phyloP scores from a whole-genome alignment of 2,888 invertebrate species.

The Harpagoxenus sublaevis region DNA sequence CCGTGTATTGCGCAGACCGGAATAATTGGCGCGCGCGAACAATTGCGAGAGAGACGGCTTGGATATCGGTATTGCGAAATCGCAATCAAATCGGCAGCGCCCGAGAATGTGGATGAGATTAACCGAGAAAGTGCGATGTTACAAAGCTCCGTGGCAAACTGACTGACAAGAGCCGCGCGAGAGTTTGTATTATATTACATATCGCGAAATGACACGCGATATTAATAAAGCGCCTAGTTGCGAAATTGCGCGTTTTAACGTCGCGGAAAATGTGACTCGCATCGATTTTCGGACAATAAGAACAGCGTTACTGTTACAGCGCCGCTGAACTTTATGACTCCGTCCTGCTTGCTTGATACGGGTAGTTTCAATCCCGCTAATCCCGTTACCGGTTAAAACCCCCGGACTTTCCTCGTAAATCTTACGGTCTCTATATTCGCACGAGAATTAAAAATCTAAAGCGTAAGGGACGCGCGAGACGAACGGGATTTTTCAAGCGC shows the following conservation, averaged over 20 bases:
- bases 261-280: constrained; percentile 12
- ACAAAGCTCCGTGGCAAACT: not conserved
- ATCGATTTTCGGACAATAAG: constrained; percentile 44
- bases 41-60: constrained; percentile 11
- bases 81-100: constrained; percentile 14
- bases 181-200: not conserved
- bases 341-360: constrained; percentile 12
- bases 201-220: constrained; percentile 16
- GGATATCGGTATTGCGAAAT: constrained; percentile 34
- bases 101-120: constrained; percentile 31
- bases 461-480: not conserved
- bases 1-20: constrained; percentile 31
- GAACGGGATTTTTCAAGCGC: not conserved
- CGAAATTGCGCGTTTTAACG: constrained; percentile 13
- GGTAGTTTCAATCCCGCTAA: constrained; percentile 30
- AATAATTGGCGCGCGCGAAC: constrained; percentile 41
- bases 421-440: constrained; percentile 9
- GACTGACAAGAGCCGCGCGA: not conserved
- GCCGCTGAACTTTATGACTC: constrained; percentile 6
- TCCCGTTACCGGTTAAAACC: constrained; percentile 20
- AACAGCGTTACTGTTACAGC: not conserved
- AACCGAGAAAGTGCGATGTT: constrained; percentile 41
- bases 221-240: constrained; percentile 9
- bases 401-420: constrained; percentile 31
- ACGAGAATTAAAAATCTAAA: constrained; percentile 14